phyloP scores from a whole-genome alignment of 2,797 vertebrate genomes.

The Lutjanus argentimaculatus region DNA sequence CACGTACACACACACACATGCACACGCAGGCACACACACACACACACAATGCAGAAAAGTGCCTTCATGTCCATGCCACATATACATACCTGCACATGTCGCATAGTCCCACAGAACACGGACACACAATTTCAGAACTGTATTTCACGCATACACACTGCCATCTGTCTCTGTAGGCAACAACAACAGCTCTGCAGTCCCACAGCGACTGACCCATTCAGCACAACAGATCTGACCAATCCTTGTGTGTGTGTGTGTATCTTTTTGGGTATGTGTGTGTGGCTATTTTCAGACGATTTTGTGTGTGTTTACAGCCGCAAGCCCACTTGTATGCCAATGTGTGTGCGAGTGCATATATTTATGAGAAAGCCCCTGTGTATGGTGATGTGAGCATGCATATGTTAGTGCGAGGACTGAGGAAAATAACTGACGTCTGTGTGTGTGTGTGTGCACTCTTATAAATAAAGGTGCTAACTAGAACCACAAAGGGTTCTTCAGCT shows the following conservation, averaged over 20 bases:
- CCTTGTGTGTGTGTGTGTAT: conserved; percentile 32
- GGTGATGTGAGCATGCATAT: conserved; percentile 75
- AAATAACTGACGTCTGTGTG: conserved; percentile 34
- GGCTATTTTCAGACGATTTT: conserved; percentile 59
- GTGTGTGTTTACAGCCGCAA: conserved; percentile 59
- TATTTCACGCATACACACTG: conserved; percentile 9
- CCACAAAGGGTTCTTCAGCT: too few relatives aligned
- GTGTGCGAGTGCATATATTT: conserved; percentile 74
- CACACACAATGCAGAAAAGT: conserved; percentile 8
- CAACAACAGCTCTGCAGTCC: conserved; percentile 67
- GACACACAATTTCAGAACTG: conserved; percentile 30
- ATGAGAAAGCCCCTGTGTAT: conserved; percentile 59
- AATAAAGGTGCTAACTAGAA: too few relatives aligned
- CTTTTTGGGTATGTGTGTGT: conserved; percentile 15
- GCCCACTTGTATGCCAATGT: conserved; percentile 38
- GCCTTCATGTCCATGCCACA: conserved; percentile 41
- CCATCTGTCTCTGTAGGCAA: conserved; percentile 72
- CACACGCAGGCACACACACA: conserved; percentile 16
- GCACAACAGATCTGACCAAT: conserved; percentile 35
- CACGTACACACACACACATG: conserved; percentile 15
- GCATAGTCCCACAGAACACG: conserved; percentile 14
- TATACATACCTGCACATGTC: conserved; percentile 20
- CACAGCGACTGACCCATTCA: conserved; percentile 52
- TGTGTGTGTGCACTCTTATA: conserved; percentile 9
- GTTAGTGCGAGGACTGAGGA: conserved; percentile 53